Conservation (phyloP, 1,140 invertebrate species). For the Sipha flava region DNA sequence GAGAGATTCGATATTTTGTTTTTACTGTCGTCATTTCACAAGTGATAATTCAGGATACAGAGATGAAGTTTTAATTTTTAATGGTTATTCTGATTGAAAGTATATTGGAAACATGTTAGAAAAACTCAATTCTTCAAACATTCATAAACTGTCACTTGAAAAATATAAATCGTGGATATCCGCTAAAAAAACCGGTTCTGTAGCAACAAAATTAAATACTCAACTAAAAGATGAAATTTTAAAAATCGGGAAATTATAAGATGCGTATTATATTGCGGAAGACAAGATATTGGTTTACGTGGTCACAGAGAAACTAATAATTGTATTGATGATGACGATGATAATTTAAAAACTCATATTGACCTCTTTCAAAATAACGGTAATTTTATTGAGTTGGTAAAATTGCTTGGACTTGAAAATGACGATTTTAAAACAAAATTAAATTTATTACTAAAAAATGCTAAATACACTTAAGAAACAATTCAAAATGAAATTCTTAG, state of each 20-base stretch:
- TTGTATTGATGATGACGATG: background rate
- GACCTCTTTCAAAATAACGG: no score
- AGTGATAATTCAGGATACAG: no score
- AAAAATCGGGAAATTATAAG: background rate
- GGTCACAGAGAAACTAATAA: background rate
- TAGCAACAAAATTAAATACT: background rate
- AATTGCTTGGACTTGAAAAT: background rate
- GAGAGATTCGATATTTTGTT: background rate
- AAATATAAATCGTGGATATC: background rate
- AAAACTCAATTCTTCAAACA: background rate
- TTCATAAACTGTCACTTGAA: background rate
- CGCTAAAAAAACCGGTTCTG: background rate
- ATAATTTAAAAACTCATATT: no score
- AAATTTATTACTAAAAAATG: background rate
- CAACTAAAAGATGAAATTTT: background rate
- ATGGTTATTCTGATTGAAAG: background rate
- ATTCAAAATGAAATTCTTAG: conserved; percentile 1
- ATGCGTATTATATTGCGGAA: background rate
- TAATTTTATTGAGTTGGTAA: background rate
- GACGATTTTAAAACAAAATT: background rate
- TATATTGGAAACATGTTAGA: background rate
- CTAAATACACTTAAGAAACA: background rate
- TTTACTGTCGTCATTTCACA: no score
- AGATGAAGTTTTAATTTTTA: background rate
- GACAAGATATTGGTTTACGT: background rate